A percentile compares a stretch with the other conserved stretches of the same genome.
phyloP scores from a whole-genome alignment of 2,797 vertebrate genomes.

The Helicolenus hilgendorfi region DNA sequence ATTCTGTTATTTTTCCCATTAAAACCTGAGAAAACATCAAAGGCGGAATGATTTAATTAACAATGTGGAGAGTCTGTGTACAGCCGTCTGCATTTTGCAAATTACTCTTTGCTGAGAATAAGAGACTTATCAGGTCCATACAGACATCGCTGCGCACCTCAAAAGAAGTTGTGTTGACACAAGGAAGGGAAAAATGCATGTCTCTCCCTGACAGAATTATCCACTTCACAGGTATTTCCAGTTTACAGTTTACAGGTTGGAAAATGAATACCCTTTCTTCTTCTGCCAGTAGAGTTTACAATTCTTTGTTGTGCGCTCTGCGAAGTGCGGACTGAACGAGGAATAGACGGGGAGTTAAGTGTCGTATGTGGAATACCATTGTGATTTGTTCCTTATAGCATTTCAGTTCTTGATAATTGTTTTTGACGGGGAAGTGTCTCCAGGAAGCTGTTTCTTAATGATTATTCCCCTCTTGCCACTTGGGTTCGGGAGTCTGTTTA shows the following conservation, averaged over 20 bases:
- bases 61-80: conserved; percentile 89
- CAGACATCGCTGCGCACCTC: conserved; percentile 89
- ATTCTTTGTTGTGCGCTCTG: conserved; percentile 72
- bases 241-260: conserved; percentile 84
- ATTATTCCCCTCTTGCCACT: conserved; percentile 71
- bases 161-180: conserved; percentile 90
- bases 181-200: conserved; percentile 83
- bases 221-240: conserved; percentile 89
- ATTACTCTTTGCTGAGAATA: conserved; percentile 90
- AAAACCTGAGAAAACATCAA: conserved; percentile 90
- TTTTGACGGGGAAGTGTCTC: conserved; percentile 48
- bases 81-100: conserved; percentile 85
- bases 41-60: conserved; percentile 91
- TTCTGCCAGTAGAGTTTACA: conserved; percentile 79
- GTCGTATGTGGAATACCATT: conserved; percentile 51
- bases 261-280: conserved; percentile 87
- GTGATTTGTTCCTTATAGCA: conserved; percentile 53
- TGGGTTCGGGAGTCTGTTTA: conserved; percentile 64
- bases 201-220: conserved; percentile 87
- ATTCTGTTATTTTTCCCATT: conserved; percentile 89
- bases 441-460: conserved; percentile 62
- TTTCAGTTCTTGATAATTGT: conserved; percentile 65
- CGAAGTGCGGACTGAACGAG: conserved; percentile 58
- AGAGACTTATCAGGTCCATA: conserved; percentile 89
- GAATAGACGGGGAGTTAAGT: conserved; percentile 42